Conservation (phyloP, 2,113 vertebrate species). For the Cyanoliseus patagonus region DNA sequence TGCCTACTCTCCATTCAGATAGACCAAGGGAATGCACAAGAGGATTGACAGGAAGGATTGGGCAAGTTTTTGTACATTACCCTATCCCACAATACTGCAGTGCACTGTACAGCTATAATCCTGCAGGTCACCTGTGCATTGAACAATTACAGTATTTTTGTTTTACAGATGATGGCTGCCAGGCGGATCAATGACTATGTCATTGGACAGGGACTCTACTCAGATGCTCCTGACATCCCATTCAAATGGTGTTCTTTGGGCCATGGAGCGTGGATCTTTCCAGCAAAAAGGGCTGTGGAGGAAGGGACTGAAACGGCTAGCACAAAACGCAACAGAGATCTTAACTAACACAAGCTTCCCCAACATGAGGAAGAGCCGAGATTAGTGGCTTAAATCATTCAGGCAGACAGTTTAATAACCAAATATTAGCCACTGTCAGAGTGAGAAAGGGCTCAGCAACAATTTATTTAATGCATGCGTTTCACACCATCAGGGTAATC, state of each 20-base stretch:
- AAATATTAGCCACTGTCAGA: not conserved
- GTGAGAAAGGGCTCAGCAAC: not conserved
- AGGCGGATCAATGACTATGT: not conserved
- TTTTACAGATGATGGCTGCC: not conserved
- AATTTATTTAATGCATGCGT: not conserved
- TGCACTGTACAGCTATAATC: not conserved
- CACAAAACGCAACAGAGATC: not conserved
- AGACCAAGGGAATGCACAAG: not conserved
- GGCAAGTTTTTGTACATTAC: not conserved
- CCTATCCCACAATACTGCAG: not conserved
- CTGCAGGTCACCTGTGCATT: not conserved
- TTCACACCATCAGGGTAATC: not conserved
- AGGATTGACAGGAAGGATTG: not conserved
- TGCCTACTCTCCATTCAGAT: not conserved
- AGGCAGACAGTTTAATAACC: not conserved
- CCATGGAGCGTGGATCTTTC: not conserved
- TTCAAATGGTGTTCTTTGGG: not conserved
- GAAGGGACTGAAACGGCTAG: not conserved
- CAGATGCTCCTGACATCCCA: not conserved
- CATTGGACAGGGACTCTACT: not conserved
- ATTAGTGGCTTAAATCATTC: not conserved
- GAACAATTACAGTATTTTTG: not conserved
- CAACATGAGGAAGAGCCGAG: not conserved
- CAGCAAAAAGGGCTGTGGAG: not conserved
- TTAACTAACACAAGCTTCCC: not conserved